Evolutionary conservation across 2,888 invertebrate species (phyloP), one percentile per base, ranked within the genome.

Genomic region (Biston betularia): DNA sequence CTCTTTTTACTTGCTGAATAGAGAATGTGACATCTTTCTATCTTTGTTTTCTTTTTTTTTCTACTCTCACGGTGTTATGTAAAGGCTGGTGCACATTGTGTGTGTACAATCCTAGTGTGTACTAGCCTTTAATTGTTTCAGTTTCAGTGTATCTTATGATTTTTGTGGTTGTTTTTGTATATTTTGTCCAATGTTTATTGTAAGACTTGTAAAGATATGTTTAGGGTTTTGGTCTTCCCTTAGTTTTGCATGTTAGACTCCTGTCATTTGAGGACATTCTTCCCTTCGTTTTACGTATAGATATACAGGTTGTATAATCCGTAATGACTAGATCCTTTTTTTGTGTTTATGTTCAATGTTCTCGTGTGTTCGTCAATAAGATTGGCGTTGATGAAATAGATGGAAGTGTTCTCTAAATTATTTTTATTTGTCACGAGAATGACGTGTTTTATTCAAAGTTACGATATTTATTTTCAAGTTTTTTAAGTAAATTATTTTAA

Each of bases 171-270:
- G 72, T 85, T 78, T 84, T 77, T 87, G 86, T 87, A 85, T 87
- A 86, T 87, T 80, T 79, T 82, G 83, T 86, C 85, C 81, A 85
- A 85, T 82, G 76, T 70, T 81, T 85, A 82, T 75, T 78, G 77
- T 56, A 56, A 34, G 33, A 24, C 54, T 56, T 45, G 35, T 77
- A 76, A 75, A 68, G 56, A 57, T 65, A 54, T 44, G 66, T 67
- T 71, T 70, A 64, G 52, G 63, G 71, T 72, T 80, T 75, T 76
- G 54, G 64, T 71, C 73, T 80, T 75, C 79, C 74, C 57, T 78
- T 76, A 54, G 65, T 74, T 79, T 76, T 73, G 69, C 63, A 72
- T 65, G 71, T 77, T 76, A 65, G 15, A 62, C 15, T 68, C 71
- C 65, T 72, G 72, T 80, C 69, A 75, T 76, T 76, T 78, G 76